Evolutionary conservation across 2,888 invertebrate species (phyloP), one percentile per base, ranked within the genome.

Genomic region (Congeria kusceri): DNA sequence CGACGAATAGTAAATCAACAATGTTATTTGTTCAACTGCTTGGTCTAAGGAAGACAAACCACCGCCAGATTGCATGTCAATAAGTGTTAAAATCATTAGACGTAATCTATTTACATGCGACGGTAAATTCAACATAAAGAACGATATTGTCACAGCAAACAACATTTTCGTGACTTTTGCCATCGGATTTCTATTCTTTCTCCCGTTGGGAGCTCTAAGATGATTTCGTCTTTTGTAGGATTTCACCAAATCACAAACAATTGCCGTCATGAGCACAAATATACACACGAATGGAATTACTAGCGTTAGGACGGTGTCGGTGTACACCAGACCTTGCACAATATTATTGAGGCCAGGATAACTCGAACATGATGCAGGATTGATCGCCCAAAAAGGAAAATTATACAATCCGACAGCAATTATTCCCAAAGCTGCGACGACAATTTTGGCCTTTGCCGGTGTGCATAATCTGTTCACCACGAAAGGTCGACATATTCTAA

Each of bases 401-500:
- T 85, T 85, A 64, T 90, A 90, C 15, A 81, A 49, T 7, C 83
- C 13, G 7, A 86, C 61, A 0, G 86, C 79, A 0, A 83, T n/a
- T 0, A 83, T 23, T 0, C 83, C 29, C 18, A 90, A 57, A 0
- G 76, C 29, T 2, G 65, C 4, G 4, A 90, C 76, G 7, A 85
- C 63, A 0, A 75, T 46, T 47, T 77, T 83, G 4, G 90, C 90
- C 20, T 82, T 83, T 23, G 70, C 67, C 25, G 74, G 64, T n/a
- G 83, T 88, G 66, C 89, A 90, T 23, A 89, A 66, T 0, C 66
- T 62, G 9, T 69, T 59, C 0, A 88, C 85, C 9, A 95, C 95
- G 66, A 97, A 92, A 0, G 97, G 97, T 92, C 96, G 96, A 81
- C 95, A 94, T 0, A 97, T 96, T 0, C 97, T 97, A 4, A 97